Base-by-base conservation (phyloP, 2,888 invertebrate genomes). In the Nemotelus nigrinus region DNA sequence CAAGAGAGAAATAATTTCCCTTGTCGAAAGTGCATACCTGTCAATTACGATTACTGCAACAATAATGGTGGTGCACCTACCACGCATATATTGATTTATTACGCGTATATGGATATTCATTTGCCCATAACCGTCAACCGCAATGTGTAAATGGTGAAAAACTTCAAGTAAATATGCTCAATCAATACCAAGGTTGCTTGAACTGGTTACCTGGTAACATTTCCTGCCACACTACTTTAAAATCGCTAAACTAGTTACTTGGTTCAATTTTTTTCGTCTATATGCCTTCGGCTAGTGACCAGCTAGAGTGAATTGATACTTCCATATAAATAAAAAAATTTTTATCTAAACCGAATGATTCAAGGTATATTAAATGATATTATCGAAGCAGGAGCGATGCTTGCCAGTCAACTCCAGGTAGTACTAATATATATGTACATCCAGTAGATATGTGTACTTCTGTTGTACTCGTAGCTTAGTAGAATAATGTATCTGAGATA, bases 171-270 rank as follows among this genome's bases (percentile, higher is more conserved):
- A 48, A 74, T 45, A 48, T 60, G 45, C 63, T 63, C 74, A 74
- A 74, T 74, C 74, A 74, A 74, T 74, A 74, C 74, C 74, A 74
- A 74, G 74, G 74, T 74, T 74, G 74, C 50, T 39, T 48, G 74
- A 63, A 63, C 63, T 63, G 74, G 74, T 74, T 74, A 74, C 74
- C 63, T 63, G 74, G 74, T 74, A 60, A 74, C 74, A 63, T 74
- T 74, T 74, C 74, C 74, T 74, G 74, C 63, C 74, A 74, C 50
- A 60, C 74, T 63, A 63, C 60, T 70, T 70, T 39, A 10, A 70
- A 70, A 70, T 55, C 70, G 55, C 55, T 70, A 70, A 55, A 70
- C 70, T 43, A 70, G 41, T 70, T 41, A 70, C 70, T 70, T 55
- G 39, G 53, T 44, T 43, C 39, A 43, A 8, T 53, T 48, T 3